Evolutionary conservation across 1,140 invertebrate species (phyloP).

Genomic region (Drosophila pandora): DNA sequence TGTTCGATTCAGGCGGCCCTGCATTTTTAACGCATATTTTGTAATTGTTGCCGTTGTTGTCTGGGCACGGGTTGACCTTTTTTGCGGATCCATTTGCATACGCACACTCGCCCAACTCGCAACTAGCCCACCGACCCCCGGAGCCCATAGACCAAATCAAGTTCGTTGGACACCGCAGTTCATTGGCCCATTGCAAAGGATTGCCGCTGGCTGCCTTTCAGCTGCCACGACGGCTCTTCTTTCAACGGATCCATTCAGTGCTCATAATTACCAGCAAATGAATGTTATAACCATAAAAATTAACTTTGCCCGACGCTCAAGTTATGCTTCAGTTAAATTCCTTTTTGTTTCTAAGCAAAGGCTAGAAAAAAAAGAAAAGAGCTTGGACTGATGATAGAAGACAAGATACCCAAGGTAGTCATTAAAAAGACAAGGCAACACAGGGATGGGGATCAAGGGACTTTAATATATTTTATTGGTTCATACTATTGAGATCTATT

Average conservation of each 20-base stretch:
- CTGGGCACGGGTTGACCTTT: constrained; percentile 66
- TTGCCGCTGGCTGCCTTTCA: constrained; percentile 56
- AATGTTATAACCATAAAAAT: constrained; percentile 81
- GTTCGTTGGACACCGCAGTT: constrained; percentile 74
- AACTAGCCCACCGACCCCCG: constrained; percentile 2
- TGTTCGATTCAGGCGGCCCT: constrained; percentile 74
- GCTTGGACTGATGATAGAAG: constrained; percentile 15
- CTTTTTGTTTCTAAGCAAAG: constrained; percentile 42
- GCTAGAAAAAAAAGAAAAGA: constrained; percentile 16
- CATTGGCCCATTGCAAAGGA: constrained; percentile 62
- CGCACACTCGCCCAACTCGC: constrained; percentile 16
- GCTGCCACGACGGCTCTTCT: constrained; percentile 8
- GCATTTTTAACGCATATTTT: constrained; percentile 81
- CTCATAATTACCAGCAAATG: constrained; percentile 80
- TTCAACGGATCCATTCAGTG: constrained; percentile 25
- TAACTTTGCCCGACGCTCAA: constrained; percentile 66
- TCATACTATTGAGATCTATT: background rate
- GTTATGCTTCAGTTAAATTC: constrained; percentile 80
- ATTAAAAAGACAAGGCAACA: background rate
- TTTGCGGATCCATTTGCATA: constrained; percentile 74
- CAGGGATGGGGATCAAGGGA: background rate
- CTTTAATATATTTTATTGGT: background rate
- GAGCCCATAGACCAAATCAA: constrained; percentile 68
- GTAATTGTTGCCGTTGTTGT: constrained; percentile 70
- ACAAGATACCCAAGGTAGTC: constrained; percentile 7